Evolutionary conservation across 2,797 vertebrate genomes (phyloP).

Genomic region (Myripristis murdjan): DNA sequence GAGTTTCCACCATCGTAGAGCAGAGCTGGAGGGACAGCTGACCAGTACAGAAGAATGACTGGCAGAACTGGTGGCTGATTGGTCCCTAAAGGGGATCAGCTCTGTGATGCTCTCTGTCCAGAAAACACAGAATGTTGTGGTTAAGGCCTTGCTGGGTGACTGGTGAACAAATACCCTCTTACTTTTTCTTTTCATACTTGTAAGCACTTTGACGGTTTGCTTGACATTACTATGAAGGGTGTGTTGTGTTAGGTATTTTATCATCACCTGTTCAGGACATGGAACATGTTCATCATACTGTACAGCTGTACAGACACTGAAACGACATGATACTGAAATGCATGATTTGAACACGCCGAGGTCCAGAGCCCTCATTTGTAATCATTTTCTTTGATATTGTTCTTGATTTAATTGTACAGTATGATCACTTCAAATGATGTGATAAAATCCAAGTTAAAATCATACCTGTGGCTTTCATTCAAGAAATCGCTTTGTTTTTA

Average conservation of each 20-base stretch:
- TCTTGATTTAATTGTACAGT: too few species aligned
- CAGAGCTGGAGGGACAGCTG: slow-evolving; percentile 95
- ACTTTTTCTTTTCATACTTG: slow-evolving; percentile 23
- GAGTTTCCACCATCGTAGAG: slow-evolving; percentile 93
- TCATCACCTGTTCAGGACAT: background rate
- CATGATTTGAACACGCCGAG: too few species aligned
- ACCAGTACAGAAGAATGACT: slow-evolving; percentile 58
- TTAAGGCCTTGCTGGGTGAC: slow-evolving; percentile 43
- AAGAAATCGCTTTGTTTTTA: too few species aligned
- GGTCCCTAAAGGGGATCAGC: slow-evolving; percentile 5
- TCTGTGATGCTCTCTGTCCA: slow-evolving; percentile 10
- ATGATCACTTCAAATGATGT: too few species aligned
- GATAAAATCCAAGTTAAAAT: too few species aligned
- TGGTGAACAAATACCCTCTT: slow-evolving; percentile 12
- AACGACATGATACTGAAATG: too few species aligned
- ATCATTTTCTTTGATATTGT: too few species aligned
- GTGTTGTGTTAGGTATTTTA: background rate
- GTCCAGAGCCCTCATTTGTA: too few species aligned
- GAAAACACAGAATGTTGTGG: slow-evolving; percentile 46
- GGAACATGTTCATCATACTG: background rate
- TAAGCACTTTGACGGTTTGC: slow-evolving; percentile 25
- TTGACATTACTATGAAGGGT: slow-evolving; percentile 4
- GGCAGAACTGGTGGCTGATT: background rate
- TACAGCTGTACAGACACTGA: background rate
- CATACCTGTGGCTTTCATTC: too few species aligned